Evolutionary conservation across 2,888 invertebrate species (phyloP).

Genomic region (Melanchra persicariae): DNA sequence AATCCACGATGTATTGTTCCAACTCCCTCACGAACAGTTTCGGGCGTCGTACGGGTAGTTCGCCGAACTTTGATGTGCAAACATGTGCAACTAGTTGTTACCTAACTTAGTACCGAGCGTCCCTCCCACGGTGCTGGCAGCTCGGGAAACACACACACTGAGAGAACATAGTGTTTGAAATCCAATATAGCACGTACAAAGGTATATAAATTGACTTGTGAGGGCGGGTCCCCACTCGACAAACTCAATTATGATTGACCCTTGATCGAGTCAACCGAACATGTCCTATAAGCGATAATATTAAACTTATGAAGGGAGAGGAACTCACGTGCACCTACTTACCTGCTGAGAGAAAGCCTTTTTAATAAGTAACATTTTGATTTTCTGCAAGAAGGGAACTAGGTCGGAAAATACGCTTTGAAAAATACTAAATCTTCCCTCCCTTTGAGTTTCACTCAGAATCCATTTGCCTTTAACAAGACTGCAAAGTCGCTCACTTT

Average conservation of each 20-base stretch:
- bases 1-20: slow-evolving; percentile 44
- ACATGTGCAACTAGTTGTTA: slow-evolving; percentile 59
- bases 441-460: slow-evolving; percentile 41
- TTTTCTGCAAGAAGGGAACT: slow-evolving; percentile 13
- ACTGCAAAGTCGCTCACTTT: slow-evolving; percentile 37
- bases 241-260: slow-evolving; percentile 82
- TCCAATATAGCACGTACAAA: slow-evolving; percentile 42
- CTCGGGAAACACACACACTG: slow-evolving; percentile 11
- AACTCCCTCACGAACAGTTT: slow-evolving; percentile 44
- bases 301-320: slow-evolving; percentile 16
- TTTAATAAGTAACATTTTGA: slow-evolving; percentile 22
- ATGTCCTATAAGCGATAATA: slow-evolving; percentile 55
- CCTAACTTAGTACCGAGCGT: slow-evolving; percentile 36
- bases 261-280: slow-evolving; percentile 74
- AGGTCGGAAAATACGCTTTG: slow-evolving; percentile 16
- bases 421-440: slow-evolving; percentile 26
- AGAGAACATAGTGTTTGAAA: slow-evolving; percentile 42
- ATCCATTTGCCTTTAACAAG: slow-evolving; percentile 48
- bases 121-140: slow-evolving; percentile 8
- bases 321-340: slow-evolving; percentile 4
- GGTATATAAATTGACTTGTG: slow-evolving; percentile 57
- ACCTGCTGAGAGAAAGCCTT: not conserved
- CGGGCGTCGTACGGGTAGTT: slow-evolving; percentile 22
- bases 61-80: slow-evolving; percentile 54
- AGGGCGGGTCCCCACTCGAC: slow-evolving; percentile 61